Conservation (phyloP, 2,797 vertebrate species). For the Tokudaia muenninki region DNA sequence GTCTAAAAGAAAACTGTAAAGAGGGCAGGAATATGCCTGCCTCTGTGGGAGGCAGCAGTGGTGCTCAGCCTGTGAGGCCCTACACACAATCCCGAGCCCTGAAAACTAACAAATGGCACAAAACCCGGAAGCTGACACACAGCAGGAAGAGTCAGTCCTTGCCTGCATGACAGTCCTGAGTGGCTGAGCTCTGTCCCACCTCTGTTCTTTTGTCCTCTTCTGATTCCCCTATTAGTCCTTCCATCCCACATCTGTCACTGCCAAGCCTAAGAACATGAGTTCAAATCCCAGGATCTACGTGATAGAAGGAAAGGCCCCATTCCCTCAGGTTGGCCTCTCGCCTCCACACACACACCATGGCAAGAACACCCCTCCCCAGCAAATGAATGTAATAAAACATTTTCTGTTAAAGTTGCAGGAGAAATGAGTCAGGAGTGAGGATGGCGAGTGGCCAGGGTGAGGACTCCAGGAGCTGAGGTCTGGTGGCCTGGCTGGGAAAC, state of each 20-base stretch:
- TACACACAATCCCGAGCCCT: not conserved
- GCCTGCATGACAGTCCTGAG: not conserved
- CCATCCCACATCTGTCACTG: not conserved
- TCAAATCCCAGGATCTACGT: not conserved
- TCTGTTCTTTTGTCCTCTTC: not conserved
- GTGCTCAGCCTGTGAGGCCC: no score
- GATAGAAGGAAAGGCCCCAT: not conserved
- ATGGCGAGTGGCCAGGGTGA: fast-evolving
- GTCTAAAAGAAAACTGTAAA: not conserved
- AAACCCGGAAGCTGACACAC: not conserved
- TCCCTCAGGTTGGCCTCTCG: not conserved
- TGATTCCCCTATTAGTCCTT: not conserved
- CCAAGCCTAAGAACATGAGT: not conserved
- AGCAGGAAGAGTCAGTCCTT: not conserved
- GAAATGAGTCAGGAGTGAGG: not conserved
- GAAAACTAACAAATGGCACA: not conserved
- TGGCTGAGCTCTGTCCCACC: not conserved
- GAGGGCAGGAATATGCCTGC: no score
- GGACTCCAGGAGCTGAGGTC: not conserved
- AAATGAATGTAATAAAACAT: not conserved
- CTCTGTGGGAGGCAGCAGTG: not conserved
- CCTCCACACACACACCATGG: no score
- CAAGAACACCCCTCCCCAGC: not conserved
- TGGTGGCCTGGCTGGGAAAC: not conserved
- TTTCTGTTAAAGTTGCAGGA: not conserved